Conservation (phyloP, 1,140 invertebrate genomes). For the Zaprionus kolodkinae region DNA sequence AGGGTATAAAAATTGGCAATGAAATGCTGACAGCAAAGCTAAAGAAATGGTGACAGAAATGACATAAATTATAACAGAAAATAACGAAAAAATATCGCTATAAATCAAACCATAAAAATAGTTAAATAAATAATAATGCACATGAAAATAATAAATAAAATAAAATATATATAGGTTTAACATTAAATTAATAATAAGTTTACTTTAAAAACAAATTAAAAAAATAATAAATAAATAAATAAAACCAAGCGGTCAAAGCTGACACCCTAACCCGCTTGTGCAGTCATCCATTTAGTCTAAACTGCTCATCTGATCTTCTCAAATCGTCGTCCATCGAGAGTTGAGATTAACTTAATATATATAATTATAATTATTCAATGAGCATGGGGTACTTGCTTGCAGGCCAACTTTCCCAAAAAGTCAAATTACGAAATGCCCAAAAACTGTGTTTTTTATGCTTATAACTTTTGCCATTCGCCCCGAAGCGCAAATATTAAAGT, state of each 20-base stretch:
- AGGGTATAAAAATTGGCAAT: neutral
- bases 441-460: slow-evolving; percentile 12
- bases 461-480: slow-evolving; percentile 56
- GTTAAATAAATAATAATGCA: too few species aligned
- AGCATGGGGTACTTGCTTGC: slow-evolving; percentile 1
- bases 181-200: too few species aligned
- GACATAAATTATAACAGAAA: neutral
- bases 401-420: slow-evolving; percentile 30
- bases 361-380: slow-evolving; percentile 30
- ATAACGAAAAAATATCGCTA: neutral
- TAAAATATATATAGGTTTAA: neutral
- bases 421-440: slow-evolving; percentile 24
- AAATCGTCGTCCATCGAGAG: neutral
- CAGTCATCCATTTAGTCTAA: neutral
- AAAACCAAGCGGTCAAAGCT: too few species aligned
- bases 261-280: neutral
- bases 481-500: slow-evolving; percentile 8
- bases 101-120: neutral
- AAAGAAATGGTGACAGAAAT: neutral
- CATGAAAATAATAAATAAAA: neutral
- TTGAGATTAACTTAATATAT: neutral
- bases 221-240: too few species aligned
- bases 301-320: neutral
- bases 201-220: too few species aligned
- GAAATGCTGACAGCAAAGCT: neutral